Evolutionary conservation across 2,888 invertebrate genomes (phyloP).

Genomic region (Mechanitis mazaeus): DNA sequence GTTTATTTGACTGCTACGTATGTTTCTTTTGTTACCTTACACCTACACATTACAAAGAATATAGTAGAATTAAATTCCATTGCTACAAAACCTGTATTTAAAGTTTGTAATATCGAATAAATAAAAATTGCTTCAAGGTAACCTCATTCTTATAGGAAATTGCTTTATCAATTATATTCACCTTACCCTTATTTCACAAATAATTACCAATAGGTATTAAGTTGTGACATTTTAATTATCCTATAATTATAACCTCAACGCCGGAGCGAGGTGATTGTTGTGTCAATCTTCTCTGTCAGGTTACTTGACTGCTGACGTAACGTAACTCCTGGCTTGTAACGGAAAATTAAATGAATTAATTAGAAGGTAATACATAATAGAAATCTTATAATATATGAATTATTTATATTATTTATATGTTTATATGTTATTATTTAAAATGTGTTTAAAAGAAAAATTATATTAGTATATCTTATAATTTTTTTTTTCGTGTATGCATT

Average conservation of each 20-base stretch:
- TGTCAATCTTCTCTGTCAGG: conserved; percentile 16
- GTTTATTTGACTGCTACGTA: conserved; percentile 40
- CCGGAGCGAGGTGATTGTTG: conserved; percentile 13
- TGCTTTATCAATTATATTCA: background rate
- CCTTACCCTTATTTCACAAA: background rate
- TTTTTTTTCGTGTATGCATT: too few relatives aligned
- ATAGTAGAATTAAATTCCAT: background rate
- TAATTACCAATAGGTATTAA: background rate
- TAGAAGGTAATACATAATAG: too few relatives aligned
- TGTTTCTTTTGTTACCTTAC: conserved; percentile 20
- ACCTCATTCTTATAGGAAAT: background rate
- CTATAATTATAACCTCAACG: conserved; percentile 15
- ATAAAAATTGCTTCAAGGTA: background rate
- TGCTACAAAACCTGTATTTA: too few relatives aligned
- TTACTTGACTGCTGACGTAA: background rate
- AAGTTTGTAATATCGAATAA: too few relatives aligned
- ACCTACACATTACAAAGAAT: conserved; percentile 8
- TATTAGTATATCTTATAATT: too few relatives aligned
- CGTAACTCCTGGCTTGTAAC: background rate
- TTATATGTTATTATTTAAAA: too few relatives aligned
- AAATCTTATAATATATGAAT: too few relatives aligned
- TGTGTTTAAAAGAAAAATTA: too few relatives aligned
- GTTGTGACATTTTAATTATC: conserved; percentile 3
- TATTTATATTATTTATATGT: too few relatives aligned
- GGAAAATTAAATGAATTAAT: too few relatives aligned